These are phyloP conservation scores for Glaucomys volans DNA, from an alignment of 2,113 vertebrate species.

Conservation along the genomic window DNA sequence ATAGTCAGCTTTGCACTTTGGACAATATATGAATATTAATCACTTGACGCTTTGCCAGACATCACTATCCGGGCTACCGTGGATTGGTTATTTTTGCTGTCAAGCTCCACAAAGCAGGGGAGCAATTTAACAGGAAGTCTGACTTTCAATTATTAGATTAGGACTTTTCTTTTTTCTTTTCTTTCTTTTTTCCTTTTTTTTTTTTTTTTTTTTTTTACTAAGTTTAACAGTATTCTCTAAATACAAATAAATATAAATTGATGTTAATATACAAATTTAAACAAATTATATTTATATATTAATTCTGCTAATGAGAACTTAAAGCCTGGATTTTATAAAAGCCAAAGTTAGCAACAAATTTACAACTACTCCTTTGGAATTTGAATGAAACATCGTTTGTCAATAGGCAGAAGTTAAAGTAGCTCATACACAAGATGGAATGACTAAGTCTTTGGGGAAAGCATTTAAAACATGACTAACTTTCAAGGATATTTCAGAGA, in stretches of 20 bases:
- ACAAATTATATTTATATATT: not conserved
- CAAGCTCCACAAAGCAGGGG: not conserved
- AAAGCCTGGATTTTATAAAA: conserved; percentile 41
- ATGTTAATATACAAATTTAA: not conserved
- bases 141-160: conserved; percentile 10
- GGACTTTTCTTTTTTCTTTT: not conserved
- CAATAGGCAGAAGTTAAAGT: conserved; percentile 14
- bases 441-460: not conserved
- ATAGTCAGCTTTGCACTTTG: not conserved
- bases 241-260: not conserved
- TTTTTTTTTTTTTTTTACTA: not conserved
- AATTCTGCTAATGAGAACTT: not conserved
- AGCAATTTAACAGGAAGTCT: not conserved
- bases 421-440: not conserved
- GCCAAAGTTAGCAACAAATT: not conserved
- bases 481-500: conserved; percentile 21
- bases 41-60: conserved; percentile 33
- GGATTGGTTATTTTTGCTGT: not conserved
- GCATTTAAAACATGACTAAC: not conserved
- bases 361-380: not conserved
- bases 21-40: conserved; percentile 51
- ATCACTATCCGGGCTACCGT: not conserved
- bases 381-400: not conserved
- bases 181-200: not conserved
- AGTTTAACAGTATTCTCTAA: not conserved